Evolutionary conservation across 2,113 vertebrate genomes (phyloP), one percentile per base, ranked within the genome.

Genomic region (Grallaria varia): DNA sequence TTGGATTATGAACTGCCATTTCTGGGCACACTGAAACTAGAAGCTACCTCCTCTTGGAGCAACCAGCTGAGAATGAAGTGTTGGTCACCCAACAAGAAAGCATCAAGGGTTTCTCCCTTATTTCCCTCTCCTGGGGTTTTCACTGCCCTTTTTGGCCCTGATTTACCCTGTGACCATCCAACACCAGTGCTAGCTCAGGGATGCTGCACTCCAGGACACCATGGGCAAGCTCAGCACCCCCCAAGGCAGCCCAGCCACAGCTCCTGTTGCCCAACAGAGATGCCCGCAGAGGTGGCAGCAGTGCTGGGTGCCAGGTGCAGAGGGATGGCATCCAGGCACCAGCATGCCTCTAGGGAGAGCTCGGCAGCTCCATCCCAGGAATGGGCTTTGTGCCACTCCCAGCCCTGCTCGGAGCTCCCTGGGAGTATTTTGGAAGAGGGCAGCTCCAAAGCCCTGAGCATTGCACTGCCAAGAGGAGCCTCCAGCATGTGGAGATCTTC

Each of bases 301-400:
- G 25, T 3, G n/a, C 42, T 6, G 2, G 52, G 0, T 4, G 13
- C 40, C 0, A 1, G 59, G 45, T 0, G 0, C 64, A 31, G 23
- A 33, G 66, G 21, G 50, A 19, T 14, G 24, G 42, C 28, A 83
- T 39, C 62, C n/a, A 39, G 60, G 22, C 0, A 1, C 37, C 59
- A 67, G 37, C 0, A 1, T 24, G 73, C 5, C 62, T 35, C 10
- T 3, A 2, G 45, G 50, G 74, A n/a, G 47, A 78, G 30, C 63
- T 39, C 12, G 5, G 87, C 71, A 59, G 52, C 20, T 30, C 60
- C 23, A 1, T 7, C 19, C 55, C 10, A 19, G 30, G 42, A 37
- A 78, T 17, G 14, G 42, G 73, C 53, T 58, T 17, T 12, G 22
- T 45, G 60, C 7, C 27, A 68, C 31, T 3, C 63, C 63, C 47